Percentiles rank a stretch among this genome's conserved stretches.
Conservation (phyloP, 2,888 invertebrate species). For the Eudasyphora cyanicolor region DNA sequence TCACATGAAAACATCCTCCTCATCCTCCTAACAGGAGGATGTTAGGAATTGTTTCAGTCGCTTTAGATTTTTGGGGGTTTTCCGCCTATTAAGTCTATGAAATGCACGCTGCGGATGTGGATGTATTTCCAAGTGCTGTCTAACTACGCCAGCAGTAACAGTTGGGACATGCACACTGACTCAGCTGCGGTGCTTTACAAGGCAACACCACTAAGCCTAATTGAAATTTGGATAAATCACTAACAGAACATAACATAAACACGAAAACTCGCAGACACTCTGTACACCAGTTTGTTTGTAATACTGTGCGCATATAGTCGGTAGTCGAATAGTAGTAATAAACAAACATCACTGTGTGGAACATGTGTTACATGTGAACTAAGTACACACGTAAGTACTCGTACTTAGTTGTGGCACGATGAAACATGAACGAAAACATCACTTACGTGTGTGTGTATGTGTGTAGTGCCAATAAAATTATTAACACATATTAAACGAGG, state of each 20-base stretch:
- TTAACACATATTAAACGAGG: slow-evolving; percentile 20
- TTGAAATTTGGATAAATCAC: slow-evolving; percentile 11
- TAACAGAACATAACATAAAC: background rate
- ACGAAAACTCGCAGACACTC: background rate
- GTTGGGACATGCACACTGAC: background rate
- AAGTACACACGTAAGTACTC: background rate
- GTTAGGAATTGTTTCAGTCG: background rate
- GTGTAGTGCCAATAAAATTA: slow-evolving; percentile 14
- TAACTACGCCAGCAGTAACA: background rate
- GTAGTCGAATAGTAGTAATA: background rate
- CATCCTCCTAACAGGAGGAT: background rate
- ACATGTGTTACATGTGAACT: slow-evolving; percentile 9
- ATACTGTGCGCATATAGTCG: background rate
- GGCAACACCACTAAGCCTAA: background rate
- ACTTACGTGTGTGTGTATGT: background rate
- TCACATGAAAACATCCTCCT: background rate
- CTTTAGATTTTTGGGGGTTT: slow-evolving; percentile 21
- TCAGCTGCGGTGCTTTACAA: background rate
- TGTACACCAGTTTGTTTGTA: background rate
- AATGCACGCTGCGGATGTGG: slow-evolving; percentile 5
- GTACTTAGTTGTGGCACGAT: background rate
- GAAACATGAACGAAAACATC: background rate
- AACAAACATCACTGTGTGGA: background rate
- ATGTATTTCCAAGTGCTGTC: background rate
- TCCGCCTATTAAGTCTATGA: slow-evolving; percentile 25